A percentile compares a stretch with the other conserved stretches of the same genome.
Conservation (phyloP, 1,140 invertebrate species). For the Drosophila micromelanica region DNA sequence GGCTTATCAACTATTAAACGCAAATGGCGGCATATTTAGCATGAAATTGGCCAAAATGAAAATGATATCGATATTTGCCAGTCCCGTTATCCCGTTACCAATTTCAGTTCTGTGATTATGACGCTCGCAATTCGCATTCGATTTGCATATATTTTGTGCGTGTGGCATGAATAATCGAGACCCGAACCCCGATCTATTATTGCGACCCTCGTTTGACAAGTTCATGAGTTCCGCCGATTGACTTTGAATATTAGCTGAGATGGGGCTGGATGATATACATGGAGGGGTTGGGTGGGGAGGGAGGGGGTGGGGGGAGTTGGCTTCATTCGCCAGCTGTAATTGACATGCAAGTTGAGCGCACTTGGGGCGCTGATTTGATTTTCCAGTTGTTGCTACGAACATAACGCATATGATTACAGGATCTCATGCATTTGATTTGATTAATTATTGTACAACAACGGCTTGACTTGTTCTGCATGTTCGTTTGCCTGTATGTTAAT, state of each 20-base stretch:
- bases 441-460: slow-evolving; percentile 73
- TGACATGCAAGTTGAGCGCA: slow-evolving; percentile 74
- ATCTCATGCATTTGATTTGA: slow-evolving; percentile 75
- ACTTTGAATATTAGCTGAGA: slow-evolving; percentile 74
- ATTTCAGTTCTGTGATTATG: slow-evolving; percentile 16
- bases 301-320: neutral
- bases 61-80: slow-evolving; percentile 41
- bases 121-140: slow-evolving; percentile 63
- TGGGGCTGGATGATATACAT: neutral
- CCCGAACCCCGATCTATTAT: slow-evolving; percentile 33
- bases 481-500: slow-evolving; percentile 59
- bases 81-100: slow-evolving; percentile 9
- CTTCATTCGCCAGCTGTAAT: slow-evolving; percentile 67
- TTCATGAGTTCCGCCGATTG: slow-evolving; percentile 75
- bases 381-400: slow-evolving; percentile 52
- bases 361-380: slow-evolving; percentile 72
- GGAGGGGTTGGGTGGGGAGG: no score
- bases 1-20: slow-evolving; percentile 78
- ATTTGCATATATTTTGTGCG: slow-evolving; percentile 71
- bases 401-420: slow-evolving; percentile 70
- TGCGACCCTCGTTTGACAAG: slow-evolving; percentile 52
- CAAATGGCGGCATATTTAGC: slow-evolving; percentile 74
- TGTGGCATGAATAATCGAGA: slow-evolving; percentile 71
- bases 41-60: slow-evolving; percentile 67
- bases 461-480: slow-evolving; percentile 15